Evolutionary conservation across 2,888 invertebrate species (phyloP).

Genomic region (Nemurella pictetii): DNA sequence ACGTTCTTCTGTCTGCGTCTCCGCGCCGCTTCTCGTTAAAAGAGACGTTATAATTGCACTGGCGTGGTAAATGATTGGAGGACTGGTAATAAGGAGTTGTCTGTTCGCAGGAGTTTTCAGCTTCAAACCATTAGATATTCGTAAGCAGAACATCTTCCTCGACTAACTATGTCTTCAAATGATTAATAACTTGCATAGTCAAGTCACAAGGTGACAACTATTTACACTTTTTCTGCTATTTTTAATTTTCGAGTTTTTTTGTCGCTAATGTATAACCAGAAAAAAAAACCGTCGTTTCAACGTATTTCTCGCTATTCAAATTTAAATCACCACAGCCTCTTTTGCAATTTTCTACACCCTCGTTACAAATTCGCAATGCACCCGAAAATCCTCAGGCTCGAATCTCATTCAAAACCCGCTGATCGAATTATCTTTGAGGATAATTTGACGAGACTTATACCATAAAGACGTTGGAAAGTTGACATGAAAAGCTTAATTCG

Average conservation of each 20-base stretch:
- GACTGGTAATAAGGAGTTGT: neutral
- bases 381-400: neutral
- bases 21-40: neutral
- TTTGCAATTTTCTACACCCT: neutral
- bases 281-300: neutral
- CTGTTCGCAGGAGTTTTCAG: neutral
- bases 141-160: neutral
- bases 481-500: conserved; percentile 17
- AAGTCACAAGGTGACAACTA: neutral
- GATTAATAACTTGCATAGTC: neutral
- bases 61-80: conserved; percentile 14
- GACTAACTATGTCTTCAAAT: neutral
- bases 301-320: neutral
- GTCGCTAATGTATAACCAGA: neutral
- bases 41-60: neutral
- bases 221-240: neutral
- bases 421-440: neutral
- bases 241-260: neutral
- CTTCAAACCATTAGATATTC: conserved; percentile 18
- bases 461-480: neutral
- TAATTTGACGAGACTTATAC: neutral
- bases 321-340: neutral
- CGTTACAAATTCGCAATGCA: neutral
- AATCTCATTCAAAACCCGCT: neutral
- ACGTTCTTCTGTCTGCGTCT: neutral